phyloP scores from a whole-genome alignment of 2,888 invertebrate species.

The Diplolepis rosae region DNA sequence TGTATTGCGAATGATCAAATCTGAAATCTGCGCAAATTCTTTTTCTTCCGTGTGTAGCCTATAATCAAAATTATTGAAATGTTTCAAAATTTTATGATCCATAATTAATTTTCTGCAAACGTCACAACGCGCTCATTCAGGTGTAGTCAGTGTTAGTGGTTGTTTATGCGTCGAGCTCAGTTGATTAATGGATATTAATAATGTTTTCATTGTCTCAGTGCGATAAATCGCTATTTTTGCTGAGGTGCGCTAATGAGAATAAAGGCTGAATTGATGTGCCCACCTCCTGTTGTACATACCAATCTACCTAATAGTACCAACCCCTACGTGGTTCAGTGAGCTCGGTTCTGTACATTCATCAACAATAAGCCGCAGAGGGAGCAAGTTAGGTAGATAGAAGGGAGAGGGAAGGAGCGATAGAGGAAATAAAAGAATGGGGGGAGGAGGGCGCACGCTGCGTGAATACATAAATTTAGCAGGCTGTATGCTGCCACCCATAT shows the following conservation, averaged over 20 bases:
- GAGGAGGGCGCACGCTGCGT: constrained; percentile 52
- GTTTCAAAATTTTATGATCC: no score
- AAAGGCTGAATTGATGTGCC: constrained; percentile 53
- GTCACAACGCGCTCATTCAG: no score
- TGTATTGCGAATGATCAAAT: no score
- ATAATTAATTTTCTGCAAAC: no score
- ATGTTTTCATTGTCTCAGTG: constrained; percentile 51
- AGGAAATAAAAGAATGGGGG: no score
- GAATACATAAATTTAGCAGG: constrained; percentile 66
- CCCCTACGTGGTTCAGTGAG: constrained; percentile 40
- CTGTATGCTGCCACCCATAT: constrained; percentile 62
- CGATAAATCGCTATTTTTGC: constrained; percentile 60
- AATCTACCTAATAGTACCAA: constrained; percentile 4
- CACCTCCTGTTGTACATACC: neutral
- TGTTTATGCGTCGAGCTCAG: constrained; percentile 6
- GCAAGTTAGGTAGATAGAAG: constrained; percentile 23
- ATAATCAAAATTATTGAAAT: no score
- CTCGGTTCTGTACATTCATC: constrained; percentile 56
- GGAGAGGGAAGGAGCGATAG: constrained; percentile 37
- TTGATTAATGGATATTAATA: constrained; percentile 68
- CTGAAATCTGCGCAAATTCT: no score
- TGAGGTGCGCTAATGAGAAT: constrained; percentile 49
- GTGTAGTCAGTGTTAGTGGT: no score
- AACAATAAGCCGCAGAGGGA: constrained; percentile 57
- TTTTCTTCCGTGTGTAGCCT: no score